These are phyloP conservation scores for Corynorhinus townsendii DNA, from an alignment of 2,113 vertebrate genomes.

Conservation along the genomic window DNA sequence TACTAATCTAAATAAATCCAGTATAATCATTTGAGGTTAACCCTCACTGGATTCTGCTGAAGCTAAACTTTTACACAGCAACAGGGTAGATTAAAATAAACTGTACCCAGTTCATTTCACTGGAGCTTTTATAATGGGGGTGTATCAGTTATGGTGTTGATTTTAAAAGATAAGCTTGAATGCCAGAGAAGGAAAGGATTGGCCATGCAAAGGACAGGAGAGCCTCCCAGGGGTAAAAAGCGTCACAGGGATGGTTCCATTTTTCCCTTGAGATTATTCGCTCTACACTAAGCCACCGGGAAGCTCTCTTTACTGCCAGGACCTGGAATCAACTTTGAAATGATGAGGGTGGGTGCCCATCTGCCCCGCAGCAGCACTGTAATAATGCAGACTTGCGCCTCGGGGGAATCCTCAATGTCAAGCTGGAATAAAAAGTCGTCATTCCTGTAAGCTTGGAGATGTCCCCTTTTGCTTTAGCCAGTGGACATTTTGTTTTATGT, in stretches of 20 bases:
- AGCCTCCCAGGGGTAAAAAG: neutral
- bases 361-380: too few relatives aligned
- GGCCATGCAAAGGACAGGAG: neutral
- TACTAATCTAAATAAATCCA: neutral
- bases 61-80: neutral
- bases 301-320: neutral
- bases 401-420: neutral
- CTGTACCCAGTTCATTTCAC: neutral
- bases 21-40: neutral
- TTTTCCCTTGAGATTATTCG: neutral
- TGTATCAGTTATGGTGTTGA: neutral
- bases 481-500: neutral
- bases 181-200: neutral
- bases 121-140: neutral
- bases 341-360: neutral
- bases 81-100: neutral
- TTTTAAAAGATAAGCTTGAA: neutral
- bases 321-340: neutral
- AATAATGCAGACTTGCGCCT: neutral
- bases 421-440: neutral
- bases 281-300: neutral
- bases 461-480: neutral
- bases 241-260: neutral
- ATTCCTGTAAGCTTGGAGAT: neutral
- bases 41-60: neutral